Conservation (phyloP, 2,888 invertebrate genomes). For the Noctua janthina region DNA sequence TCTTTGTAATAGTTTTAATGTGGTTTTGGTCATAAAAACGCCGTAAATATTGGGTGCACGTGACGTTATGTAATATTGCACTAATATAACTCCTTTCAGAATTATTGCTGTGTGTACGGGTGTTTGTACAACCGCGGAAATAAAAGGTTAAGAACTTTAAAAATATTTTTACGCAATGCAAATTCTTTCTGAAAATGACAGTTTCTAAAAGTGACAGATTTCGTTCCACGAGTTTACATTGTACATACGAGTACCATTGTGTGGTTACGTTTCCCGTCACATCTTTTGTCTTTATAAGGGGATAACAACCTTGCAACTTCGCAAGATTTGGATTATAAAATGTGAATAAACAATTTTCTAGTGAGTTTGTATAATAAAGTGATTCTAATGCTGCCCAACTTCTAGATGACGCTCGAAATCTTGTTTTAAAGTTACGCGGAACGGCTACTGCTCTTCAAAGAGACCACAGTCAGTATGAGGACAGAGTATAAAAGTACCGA, state of each 20-base stretch:
- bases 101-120: background rate
- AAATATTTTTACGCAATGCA: background rate
- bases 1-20: conserved; percentile 22
- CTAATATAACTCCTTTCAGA: conserved; percentile 25
- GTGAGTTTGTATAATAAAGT: background rate
- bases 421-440: conserved; percentile 18
- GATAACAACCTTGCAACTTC: background rate
- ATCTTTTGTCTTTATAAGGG: background rate
- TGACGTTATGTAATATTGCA: conserved; percentile 42
- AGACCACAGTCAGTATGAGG: background rate
- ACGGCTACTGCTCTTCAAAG: background rate
- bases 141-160: background rate
- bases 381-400: conserved; percentile 19
- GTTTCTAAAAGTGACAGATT: background rate
- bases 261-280: background rate
- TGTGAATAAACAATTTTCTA: background rate
- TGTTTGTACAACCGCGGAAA: background rate
- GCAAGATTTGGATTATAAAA: background rate
- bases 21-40: conserved; percentile 35
- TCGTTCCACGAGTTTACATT: background rate
- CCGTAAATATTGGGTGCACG: conserved; percentile 28
- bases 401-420: conserved; percentile 23
- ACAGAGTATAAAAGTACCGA: background rate
- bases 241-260: background rate
- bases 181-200: background rate